These are phyloP conservation scores for Drosophila melanosoma DNA, from an alignment of 2,888 invertebrate genomes.

Conservation along the genomic window DNA sequence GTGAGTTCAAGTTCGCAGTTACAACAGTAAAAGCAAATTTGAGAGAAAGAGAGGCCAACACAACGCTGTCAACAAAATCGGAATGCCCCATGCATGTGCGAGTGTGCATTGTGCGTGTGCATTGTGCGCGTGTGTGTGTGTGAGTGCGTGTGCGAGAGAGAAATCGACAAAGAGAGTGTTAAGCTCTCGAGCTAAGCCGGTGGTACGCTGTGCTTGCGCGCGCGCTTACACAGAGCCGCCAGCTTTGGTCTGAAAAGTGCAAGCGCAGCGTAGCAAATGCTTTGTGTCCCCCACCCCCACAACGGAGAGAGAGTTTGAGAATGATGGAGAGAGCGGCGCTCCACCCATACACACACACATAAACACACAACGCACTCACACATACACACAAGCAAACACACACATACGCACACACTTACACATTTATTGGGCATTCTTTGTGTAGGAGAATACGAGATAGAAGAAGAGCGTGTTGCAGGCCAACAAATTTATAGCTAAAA, in stretches of 20 bases:
- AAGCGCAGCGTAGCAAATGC: conserved; percentile 60
- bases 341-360: conserved; percentile 56
- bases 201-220: conserved; percentile 40
- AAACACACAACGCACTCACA: conserved; percentile 13
- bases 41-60: conserved; percentile 12
- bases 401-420: conserved; percentile 29
- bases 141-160: conserved; percentile 13
- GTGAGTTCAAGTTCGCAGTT: conserved; percentile 36
- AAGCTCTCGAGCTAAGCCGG: conserved; percentile 49
- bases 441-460: not conserved
- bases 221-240: conserved; percentile 11
- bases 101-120: conserved; percentile 27
- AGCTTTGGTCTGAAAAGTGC: conserved; percentile 47
- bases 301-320: conserved; percentile 76
- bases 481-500: conserved; percentile 44
- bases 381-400: conserved; percentile 11
- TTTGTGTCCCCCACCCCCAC: conserved; percentile 43
- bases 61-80: conserved; percentile 8
- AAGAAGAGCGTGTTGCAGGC: conserved; percentile 32
- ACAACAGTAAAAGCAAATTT: not conserved
- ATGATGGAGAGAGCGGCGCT: conserved; percentile 73
- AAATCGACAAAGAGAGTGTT: conserved; percentile 35
- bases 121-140: conserved; percentile 1
- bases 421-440: conserved; percentile 42
- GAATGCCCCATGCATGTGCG: conserved; percentile 49